Evolutionary conservation across 2,888 invertebrate genomes (phyloP), one percentile per base, ranked within the genome.

Genomic region (Drosophila macrospina): DNA sequence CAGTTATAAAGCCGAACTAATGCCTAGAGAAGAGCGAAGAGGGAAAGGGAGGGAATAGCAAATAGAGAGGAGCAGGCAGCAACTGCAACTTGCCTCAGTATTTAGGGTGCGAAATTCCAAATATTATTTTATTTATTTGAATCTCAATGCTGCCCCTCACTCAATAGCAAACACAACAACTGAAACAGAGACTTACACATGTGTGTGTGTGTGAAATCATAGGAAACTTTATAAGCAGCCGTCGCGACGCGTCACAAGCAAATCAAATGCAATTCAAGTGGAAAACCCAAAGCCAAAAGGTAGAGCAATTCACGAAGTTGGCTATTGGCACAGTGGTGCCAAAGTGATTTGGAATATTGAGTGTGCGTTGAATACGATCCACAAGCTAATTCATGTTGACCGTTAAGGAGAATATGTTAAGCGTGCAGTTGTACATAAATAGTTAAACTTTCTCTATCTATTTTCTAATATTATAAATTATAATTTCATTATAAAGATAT

Each of bases 51-150:
- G 26, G 15, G 56, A 45, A 7, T 2, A 16, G 48, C 7, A 7
- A 28, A 7, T 16, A 42, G 47, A 15, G 34, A 37, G 24, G 15
- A n/a, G 45, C 4, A 24, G 67, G 30, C 11, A 48, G 48, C 56
- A 56, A 72, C 11, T 32, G 15, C 32, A 57, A 64, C 47, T 51
- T 42, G 55, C 64, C 57, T 63, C 57, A 64, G 32, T 76, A 65
- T 69, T 91, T 91, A 85, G 91, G 89, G 90, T 91, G 91, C 90
- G 75, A 90, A 88, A 84, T 86, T 61, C 76, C 80, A 81, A 89
- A 89, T 88, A 90, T 91, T 89, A 89, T 91, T 86, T 86, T 88
- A 89, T 90, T 90, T 90, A 88, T 88, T 84, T 82, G 78, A 80
- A 85, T 89, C 80, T 84, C 78, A 86, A 84, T 80, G 76, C 75